Evolutionary conservation across 1,140 invertebrate genomes (phyloP), one percentile per base, ranked within the genome.

Genomic region (Drosophila kohkoa): DNA sequence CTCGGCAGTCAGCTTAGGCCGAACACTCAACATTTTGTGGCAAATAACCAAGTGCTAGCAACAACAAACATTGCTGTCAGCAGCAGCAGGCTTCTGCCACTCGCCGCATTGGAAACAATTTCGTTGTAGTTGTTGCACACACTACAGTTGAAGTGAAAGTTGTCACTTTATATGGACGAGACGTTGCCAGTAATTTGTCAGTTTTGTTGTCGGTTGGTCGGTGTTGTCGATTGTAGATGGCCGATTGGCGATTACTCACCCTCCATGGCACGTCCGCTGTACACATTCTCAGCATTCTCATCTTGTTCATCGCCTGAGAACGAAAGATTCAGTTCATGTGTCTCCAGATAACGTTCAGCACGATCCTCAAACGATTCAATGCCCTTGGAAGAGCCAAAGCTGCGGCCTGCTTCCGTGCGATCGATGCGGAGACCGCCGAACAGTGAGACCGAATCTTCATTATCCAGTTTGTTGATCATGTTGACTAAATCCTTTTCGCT

Each of bases 381-480:
- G 25, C 79, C 51, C 73, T 90, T 92, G 65, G 48, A 67, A 45
- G 75, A 80, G 32, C 80, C 80, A 54, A 81, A 90, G 77, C 82
- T 75, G 75, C 79, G 71, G 75, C 91, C 78, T 35, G 76, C 79
- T 72, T 93, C 82, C 60, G 81, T 15, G 75, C 80, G 73, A 79
- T 90, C 75, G 82, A 90, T 69, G 55, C 78, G 79, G 41, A 93
- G 65, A 10, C 93, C 93, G 35, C 93, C 93, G 41, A 93, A 90
- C 6, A 94, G 72, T 25, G 85, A 60, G 5, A 93, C 70, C 13
- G 86, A 89, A 20, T 92, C 79, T 76, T 92, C 86, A 54, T 77
- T 83, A 77, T 93, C 92, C 60, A 93, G 72, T 75, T 82, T 91
- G 52, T 93, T 92, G 69, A 94, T 87, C 81, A 93, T 92, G 54